Base-by-base conservation (phyloP, 2,888 invertebrate genomes). In the Herminia tarsipennalis region DNA sequence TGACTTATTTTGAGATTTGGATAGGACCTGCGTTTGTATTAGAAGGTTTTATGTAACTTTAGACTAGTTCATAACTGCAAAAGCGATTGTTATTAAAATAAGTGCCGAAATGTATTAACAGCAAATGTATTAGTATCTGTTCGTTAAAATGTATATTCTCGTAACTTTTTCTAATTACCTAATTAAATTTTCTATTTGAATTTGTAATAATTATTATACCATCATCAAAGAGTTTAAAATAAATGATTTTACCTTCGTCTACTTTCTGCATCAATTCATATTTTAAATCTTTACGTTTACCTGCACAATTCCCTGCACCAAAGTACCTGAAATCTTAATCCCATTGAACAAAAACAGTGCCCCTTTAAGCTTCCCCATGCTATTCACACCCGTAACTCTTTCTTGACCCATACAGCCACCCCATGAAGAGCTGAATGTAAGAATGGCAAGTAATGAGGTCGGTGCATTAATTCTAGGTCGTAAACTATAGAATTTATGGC, bases 371-470 rank as follows among this genome's bases (percentile, higher is more conserved):
- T 70, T 62, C 70, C 70, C 78, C 74, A 67, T 75, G 81, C 36
- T 16, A 55, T 66, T 88, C 88, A 77, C 89, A 88, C 85, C 83
- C 80, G 78, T 88, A 84, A 83, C 76, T 88, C 84, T 88, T 84
- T 73, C 86, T 88, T 90, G 90, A 89, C 89, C 90, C 87, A 85
- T 81, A 83, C 83, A 85, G 81, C 81, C 77, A 81, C 80, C 81
- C 78, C 72, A 65, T 50, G 52, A 46, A 66, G 47, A 50, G 39
- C 35, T 35, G 22, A 48, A 34, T 73, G 57, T 61, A 86, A 90
- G 90, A 90, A 91, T 90, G 82, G 81, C 78, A 83, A 64, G 84
- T 91, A 91, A 91, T 91, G 91, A 91, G 86, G 74, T 73, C 70
- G 69, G 70, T 76, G 76, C 80, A 86, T 90, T 88, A 88, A 87